Base-by-base conservation (phyloP, 2,797 vertebrate species). In the Mormyrops attenuatus region DNA sequence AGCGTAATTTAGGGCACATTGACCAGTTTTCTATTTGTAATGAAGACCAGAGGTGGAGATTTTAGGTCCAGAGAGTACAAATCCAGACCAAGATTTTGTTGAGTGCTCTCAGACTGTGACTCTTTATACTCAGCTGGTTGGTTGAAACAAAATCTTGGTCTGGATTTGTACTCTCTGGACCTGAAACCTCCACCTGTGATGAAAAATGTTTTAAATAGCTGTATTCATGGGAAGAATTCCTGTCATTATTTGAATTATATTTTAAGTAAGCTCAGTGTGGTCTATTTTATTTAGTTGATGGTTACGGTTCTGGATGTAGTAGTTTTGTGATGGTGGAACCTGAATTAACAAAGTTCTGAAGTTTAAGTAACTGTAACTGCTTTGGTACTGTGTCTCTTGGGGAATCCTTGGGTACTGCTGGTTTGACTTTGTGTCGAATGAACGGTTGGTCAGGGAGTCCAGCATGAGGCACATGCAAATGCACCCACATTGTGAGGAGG, bases 301-400 rank as follows among this genome's bases (percentile, higher is more conserved):
- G 11, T 69, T 66, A n/a, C 57, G 6, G 3, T 57, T 57, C 47
- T 11, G 8, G 69, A 82, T 34, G 34, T 52, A 57, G 50, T 38
- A 80, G 34, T 89, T 73, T 52, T 82, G 26, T 82, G 69, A 88
- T 82, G 69, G 69, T 52, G 80, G 88, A 15, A 53, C 52, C 38
- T 17, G 50, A 77, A 47, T 22, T 17, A 34, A 69, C 30, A 30
- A 30, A 30, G 26, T 30, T 69, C 34, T n/a, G 77, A 69, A 34
- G 26, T 69, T 69, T 34, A 34, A 69, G 13, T 69, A 69, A 34
- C 30, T 17, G 66, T 69, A 34, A 15, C 26, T 69, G 26, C 26
- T 66, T 30, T 4, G 3, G 63, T 30, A 13, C 22, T 13, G 9
- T 66, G 22, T 66, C 60, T 26, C 60, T 63, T 26, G 6, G 22